Conservation (phyloP, 37 sponge, comb jelly and placozoan species). For the Haliclona indistincta region DNA sequence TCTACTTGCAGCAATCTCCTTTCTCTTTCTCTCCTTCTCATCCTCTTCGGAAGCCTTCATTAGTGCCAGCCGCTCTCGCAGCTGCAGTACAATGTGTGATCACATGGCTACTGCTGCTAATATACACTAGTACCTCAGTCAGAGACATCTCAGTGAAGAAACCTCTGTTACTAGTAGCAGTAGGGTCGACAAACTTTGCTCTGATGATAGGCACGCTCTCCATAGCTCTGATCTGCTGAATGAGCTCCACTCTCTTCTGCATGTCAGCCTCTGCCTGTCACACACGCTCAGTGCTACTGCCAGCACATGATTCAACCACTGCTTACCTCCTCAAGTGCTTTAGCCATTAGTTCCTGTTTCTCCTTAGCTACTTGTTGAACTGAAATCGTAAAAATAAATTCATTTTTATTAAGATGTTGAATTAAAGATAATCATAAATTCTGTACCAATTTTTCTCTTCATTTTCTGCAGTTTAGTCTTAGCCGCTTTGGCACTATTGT, state of each 20-base stretch:
- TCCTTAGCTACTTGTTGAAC: conserved; percentile 86
- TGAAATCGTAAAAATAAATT: not conserved
- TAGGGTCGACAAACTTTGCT: conserved; percentile 89
- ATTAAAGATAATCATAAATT: not conserved
- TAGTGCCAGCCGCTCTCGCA: conserved; percentile 78
- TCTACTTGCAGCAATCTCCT: conserved; percentile 63
- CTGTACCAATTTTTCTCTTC: conserved; percentile 84
- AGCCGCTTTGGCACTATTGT: conserved; percentile 80
- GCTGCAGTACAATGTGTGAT: conserved; percentile 34
- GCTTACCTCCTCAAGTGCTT: conserved; percentile 88
- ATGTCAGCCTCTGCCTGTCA: conserved; percentile 83
- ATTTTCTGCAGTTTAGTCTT: conserved; percentile 73
- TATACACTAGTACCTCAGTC: conserved; percentile 70
- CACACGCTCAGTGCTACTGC: not conserved
- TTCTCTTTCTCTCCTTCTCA: conserved; percentile 81
- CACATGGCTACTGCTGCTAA: not conserved
- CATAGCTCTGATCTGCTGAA: conserved; percentile 93
- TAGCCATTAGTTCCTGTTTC: conserved; percentile 81
- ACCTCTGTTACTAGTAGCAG: conserved; percentile 85
- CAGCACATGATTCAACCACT: not conserved
- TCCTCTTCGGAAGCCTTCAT: conserved; percentile 75
- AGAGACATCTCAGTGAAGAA: conserved; percentile 95
- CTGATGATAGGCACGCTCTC: conserved; percentile 86
- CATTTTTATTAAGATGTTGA: not conserved
- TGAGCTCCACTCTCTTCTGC: conserved; percentile 87